Evolutionary conservation across 2,888 invertebrate genomes (phyloP).

Genomic region (Xylocampa areola): DNA sequence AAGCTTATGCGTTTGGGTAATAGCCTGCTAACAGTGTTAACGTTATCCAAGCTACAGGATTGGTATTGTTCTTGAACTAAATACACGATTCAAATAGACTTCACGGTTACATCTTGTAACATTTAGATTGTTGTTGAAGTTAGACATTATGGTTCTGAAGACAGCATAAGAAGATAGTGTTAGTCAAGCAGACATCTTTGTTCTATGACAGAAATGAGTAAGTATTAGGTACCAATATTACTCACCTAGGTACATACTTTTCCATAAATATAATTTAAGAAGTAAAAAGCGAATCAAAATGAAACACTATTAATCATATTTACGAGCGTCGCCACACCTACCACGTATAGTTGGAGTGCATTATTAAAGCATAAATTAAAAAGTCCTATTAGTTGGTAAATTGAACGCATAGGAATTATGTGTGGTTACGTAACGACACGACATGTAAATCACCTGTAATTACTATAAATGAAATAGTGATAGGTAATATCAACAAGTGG

Average conservation of each 20-base stretch:
- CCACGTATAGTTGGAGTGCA: slow-evolving; percentile 62
- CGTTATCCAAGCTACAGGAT: slow-evolving; percentile 29
- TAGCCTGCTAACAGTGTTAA: slow-evolving; percentile 40
- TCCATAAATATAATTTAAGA: slow-evolving; percentile 36
- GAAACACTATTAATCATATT: slow-evolving; percentile 59
- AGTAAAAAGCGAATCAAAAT: slow-evolving; percentile 46
- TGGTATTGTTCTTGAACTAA: slow-evolving; percentile 53
- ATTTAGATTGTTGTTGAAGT: slow-evolving; percentile 24
- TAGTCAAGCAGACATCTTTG: slow-evolving; percentile 2
- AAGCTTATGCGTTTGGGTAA: slow-evolving; percentile 46
- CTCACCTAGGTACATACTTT: slow-evolving; percentile 9
- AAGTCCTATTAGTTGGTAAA: slow-evolving; percentile 65
- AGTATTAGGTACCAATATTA: slow-evolving; percentile 12
- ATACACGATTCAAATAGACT: slow-evolving; percentile 43
- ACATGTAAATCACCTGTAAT: slow-evolving; percentile 67
- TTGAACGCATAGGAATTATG: slow-evolving; percentile 67
- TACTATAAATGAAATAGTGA: slow-evolving; percentile 56
- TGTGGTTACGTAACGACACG: slow-evolving; percentile 66
- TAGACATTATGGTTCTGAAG: slow-evolving; percentile 6
- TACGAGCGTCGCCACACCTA: slow-evolving; percentile 59
- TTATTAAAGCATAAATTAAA: slow-evolving; percentile 71
- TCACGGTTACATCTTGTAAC: slow-evolving; percentile 26
- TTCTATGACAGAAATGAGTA: slow-evolving; percentile 13
- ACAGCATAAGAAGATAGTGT: too few relatives aligned
- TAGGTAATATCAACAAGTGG: slow-evolving; percentile 55